Percentiles rank a stretch among this genome's conserved stretches.
phyloP scores from a whole-genome alignment of 2,113 vertebrate species.

The Rhynchomys soricoides region DNA sequence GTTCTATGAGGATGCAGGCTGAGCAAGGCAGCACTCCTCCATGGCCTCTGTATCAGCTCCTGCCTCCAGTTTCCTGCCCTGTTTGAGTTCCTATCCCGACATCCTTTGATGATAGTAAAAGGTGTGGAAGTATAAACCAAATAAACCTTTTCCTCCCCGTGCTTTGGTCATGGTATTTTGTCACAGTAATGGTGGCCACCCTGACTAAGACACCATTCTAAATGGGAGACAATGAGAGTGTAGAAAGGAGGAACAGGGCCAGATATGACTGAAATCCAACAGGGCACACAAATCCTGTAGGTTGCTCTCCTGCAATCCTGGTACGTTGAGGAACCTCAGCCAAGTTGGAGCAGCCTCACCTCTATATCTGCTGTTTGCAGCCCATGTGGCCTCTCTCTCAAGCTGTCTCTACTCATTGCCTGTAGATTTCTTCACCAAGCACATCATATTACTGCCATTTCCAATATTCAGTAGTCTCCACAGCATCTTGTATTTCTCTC shows the following conservation, averaged over 20 bases:
- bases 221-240: background rate
- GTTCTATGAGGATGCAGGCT: background rate
- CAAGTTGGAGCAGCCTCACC: background rate
- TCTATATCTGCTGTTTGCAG: background rate
- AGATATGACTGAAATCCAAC: background rate
- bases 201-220: background rate
- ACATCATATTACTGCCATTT: background rate
- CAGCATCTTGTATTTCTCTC: background rate
- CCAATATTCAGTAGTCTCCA: background rate
- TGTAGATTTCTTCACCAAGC: background rate
- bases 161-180: background rate
- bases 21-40: background rate
- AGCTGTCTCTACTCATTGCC: background rate
- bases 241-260: background rate
- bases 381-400: background rate
- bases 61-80: background rate
- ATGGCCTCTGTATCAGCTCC: background rate
- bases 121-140: background rate
- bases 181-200: background rate
- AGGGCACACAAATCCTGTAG: background rate
- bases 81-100: background rate
- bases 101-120: background rate
- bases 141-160: background rate
- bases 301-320: background rate
- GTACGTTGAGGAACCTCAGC: background rate